Evolutionary conservation across 1,140 invertebrate species (phyloP), one percentile per base, ranked within the genome.

Genomic region (Papilio machaon): DNA sequence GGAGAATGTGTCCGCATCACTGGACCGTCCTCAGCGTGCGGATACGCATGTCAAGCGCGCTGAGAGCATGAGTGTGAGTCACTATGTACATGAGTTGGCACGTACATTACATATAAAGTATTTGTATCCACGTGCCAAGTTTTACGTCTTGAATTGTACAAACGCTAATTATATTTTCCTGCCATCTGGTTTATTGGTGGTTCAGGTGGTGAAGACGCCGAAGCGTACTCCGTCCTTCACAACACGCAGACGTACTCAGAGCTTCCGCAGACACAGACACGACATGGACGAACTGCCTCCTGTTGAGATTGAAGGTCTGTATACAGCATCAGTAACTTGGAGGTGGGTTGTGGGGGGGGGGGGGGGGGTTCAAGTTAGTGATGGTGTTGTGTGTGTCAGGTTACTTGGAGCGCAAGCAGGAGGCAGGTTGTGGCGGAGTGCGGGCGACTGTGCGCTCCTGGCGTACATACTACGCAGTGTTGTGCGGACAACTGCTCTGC

Each of bases 171-270:
- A 30, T 30, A 30, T 30, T 30, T 30, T 30, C 23, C 23, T 30
- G 23, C 2, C 23, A 30, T 30, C 23, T 30, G 23, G 23, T 30
- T 30, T 30, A 30, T 30, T 30, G 23, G 2, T 30, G 23, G 8
- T 6, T 11, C 85, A 94, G 93, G 90, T 95, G 67, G 91, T 92
- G 35, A 96, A 96, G 85, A 97, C 97, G 82, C 96, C 97, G 9
- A 98, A 99, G 91, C 95, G 98, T 83, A 99, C 98, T 0, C 98
- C 99, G 0, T 99, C 98, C 85, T 99, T 99, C 92, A 99, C 98
- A 7, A 99, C 99, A 0, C 95, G 98, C 23, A 95, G 98, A 73
- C 95, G 98, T 83, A 98, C 98, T 11, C 97, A 98, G 89, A 98
- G 98, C 92, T 98, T 99, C 95, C 94, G 97, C 11, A 97, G 98